Base-by-base conservation (phyloP, 2,797 vertebrate species). In the Channallabes apus region DNA sequence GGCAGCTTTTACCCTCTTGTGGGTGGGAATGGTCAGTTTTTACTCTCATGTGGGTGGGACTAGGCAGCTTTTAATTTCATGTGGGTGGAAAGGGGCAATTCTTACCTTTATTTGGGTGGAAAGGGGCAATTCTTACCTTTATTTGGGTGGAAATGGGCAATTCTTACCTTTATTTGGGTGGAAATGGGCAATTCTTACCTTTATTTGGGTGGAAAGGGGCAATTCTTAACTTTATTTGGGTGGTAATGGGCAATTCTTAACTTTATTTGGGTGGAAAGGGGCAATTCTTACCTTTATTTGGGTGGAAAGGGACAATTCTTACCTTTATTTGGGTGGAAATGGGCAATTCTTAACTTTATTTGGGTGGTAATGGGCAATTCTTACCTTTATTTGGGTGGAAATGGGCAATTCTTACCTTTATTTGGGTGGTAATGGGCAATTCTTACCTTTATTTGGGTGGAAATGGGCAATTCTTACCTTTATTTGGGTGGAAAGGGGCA, bases 401-500 rank as follows among this genome's bases (percentile, higher is more conserved):
- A 17, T 35, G 6, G 17, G 6, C 0, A 1, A 17, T 8, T 7
- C 35, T 17, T 35, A 18, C 4, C 6, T 12, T 65, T 4, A 17
- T 15, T 4, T 2, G 5, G 64, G 14, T 17, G 64, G 27, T 14
- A 17, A 17, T 68, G 65, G 6, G 2, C 0, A 1, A 0, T 65
- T 15, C 29, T 65, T 65, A 15, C 62, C 12, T 4, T 65, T 4
- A 15, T 27, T 2, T 1, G 14, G n/a, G 9, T 29, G n/a, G n/a
- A 11, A 68, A 7, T 18, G 14, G n/a, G 11, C 0, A 4, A 3
- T 14, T 64, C n/a, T n/a, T 27, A n/a, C 24, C n/a, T 9, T 64
- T 3, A 14, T 4, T 24, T 1, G 0, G 24, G 15, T 1, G 1
- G 56, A 4, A 58, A 6, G 18, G 56, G 56, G 0, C 2, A 18